These are phyloP conservation scores for Drosophila mimica DNA, from an alignment of 2,888 invertebrate genomes.

Conservation along the genomic window DNA sequence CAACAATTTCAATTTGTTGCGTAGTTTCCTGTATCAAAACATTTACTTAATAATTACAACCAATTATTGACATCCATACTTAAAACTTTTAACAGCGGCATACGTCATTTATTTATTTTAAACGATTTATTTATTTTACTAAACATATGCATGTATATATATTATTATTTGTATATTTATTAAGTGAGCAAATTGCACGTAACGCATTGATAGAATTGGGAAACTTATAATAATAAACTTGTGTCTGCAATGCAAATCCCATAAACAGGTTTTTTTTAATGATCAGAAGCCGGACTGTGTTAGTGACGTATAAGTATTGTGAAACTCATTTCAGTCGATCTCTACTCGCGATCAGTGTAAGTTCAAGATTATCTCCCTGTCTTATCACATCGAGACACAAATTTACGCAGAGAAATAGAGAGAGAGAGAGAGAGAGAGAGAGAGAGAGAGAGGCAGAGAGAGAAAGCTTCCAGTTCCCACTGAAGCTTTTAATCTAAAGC, in stretches of 20 bases:
- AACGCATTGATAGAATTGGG: slow-evolving; percentile 18
- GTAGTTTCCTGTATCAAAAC: too few relatives aligned
- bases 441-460: not conserved
- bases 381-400: slow-evolving; percentile 28
- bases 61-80: not conserved
- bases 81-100: not conserved
- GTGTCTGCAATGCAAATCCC: slow-evolving; percentile 12
- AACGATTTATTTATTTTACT: not conserved
- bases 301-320: slow-evolving; percentile 14
- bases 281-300: slow-evolving; percentile 30
- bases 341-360: slow-evolving; percentile 19
- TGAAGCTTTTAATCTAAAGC: slow-evolving; percentile 50
- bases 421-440: not conserved
- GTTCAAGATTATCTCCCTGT: slow-evolving; percentile 36
- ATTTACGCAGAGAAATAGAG: not conserved
- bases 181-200: not conserved
- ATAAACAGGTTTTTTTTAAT: slow-evolving; percentile 39
- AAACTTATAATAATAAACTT: not conserved
- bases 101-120: not conserved
- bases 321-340: slow-evolving; percentile 13
- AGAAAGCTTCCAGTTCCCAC: not conserved
- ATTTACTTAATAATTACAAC: not conserved
- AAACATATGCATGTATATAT: not conserved
- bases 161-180: not conserved
- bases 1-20: not conserved